Percentiles rank a stretch among this genome's conserved stretches.
Conservation (phyloP, 2,888 invertebrate genomes). For the Sphinx pinastri region DNA sequence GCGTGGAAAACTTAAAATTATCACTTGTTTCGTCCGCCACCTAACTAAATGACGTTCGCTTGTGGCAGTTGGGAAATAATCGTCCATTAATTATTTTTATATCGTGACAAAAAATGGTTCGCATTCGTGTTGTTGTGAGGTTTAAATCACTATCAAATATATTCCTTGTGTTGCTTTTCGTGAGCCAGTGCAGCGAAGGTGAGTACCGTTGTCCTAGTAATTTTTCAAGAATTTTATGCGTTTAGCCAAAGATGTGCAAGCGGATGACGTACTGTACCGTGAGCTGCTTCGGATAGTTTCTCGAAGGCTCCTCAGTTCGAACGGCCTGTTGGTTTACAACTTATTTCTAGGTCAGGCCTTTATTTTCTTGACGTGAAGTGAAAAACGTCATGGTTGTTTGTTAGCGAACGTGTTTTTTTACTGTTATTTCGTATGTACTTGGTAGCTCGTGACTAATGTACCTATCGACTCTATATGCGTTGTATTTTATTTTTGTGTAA, state of each 20-base stretch:
- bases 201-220: slow-evolving; percentile 40
- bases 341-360: slow-evolving; percentile 27
- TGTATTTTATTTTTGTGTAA: neutral
- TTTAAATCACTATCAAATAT: slow-evolving; percentile 44
- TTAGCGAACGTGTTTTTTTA: slow-evolving; percentile 19
- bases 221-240: slow-evolving; percentile 32
- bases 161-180: slow-evolving; percentile 45
- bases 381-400: slow-evolving; percentile 11
- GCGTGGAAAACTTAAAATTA: slow-evolving; percentile 18
- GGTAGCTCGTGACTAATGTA: slow-evolving; percentile 3
- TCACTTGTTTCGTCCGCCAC: slow-evolving; percentile 32
- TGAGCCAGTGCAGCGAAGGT: slow-evolving; percentile 47
- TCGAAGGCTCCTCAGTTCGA: slow-evolving; percentile 21
- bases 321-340: slow-evolving; percentile 14
- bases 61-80: slow-evolving; percentile 37
- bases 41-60: slow-evolving; percentile 47
- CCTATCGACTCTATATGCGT: neutral
- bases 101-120: slow-evolving; percentile 52
- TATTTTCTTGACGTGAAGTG: slow-evolving; percentile 24
- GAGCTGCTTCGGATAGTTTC: slow-evolving; percentile 11
- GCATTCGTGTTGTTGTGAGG: slow-evolving; percentile 50
- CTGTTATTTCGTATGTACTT: slow-evolving; percentile 21
- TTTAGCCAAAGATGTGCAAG: slow-evolving; percentile 21
- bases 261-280: slow-evolving; percentile 23
- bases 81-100: slow-evolving; percentile 41